Evolutionary conservation across 2,888 invertebrate species (phyloP).

Genomic region (Tiphia femorata): DNA sequence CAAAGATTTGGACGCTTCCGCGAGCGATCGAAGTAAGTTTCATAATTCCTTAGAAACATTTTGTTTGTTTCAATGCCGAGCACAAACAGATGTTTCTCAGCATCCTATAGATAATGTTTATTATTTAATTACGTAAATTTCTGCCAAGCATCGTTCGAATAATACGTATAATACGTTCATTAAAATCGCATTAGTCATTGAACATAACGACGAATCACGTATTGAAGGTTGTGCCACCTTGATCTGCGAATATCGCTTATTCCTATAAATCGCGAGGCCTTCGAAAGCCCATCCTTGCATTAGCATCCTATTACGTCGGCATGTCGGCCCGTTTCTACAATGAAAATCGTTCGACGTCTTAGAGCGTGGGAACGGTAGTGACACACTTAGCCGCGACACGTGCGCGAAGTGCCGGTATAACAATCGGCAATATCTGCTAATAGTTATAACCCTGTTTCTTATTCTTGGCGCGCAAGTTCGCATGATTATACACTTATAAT

Average conservation of each 20-base stretch:
- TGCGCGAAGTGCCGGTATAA: not conserved
- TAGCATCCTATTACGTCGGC: slow-evolving; percentile 42
- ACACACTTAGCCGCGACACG: slow-evolving; percentile 36
- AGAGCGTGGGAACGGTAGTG: slow-evolving; percentile 51
- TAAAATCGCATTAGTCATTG: not conserved
- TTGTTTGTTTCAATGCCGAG: too few relatives aligned
- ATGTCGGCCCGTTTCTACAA: slow-evolving; percentile 21
- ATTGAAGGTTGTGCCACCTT: not conserved
- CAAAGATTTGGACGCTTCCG: slow-evolving; percentile 49
- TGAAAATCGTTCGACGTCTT: slow-evolving; percentile 23
- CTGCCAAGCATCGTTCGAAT: too few relatives aligned
- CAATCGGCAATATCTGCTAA: slow-evolving; percentile 12
- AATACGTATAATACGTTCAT: too few relatives aligned
- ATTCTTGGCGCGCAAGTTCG: not conserved
- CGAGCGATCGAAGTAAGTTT: slow-evolving; percentile 58
- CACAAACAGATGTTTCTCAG: too few relatives aligned
- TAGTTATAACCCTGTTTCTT: not conserved
- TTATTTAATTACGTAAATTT: too few relatives aligned
- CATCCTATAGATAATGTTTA: too few relatives aligned
- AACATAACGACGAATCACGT: not conserved
- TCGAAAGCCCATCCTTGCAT: slow-evolving; percentile 22
- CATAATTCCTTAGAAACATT: too few relatives aligned
- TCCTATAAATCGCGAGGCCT: slow-evolving; percentile 34
- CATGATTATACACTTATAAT: not conserved
- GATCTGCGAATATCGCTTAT: too few relatives aligned